A percentile compares a stretch with the other conserved stretches of the same genome.
These are phyloP conservation scores for Anaspis maculata DNA, from an alignment of 2,888 invertebrate species.

Conservation along the genomic window DNA sequence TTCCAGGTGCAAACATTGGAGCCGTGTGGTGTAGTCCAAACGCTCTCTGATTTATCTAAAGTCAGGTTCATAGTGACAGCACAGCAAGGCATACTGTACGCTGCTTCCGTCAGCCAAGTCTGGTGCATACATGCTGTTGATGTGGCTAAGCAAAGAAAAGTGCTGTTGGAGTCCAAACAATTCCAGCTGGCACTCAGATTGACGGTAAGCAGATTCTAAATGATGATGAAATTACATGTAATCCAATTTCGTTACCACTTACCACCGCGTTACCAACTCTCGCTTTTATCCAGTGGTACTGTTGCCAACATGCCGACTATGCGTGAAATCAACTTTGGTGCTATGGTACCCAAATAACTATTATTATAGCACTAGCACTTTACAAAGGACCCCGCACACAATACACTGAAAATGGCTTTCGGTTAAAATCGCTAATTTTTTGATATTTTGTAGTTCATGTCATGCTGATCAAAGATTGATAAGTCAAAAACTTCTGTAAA, in stretches of 20 bases:
- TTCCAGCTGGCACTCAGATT: slow-evolving; percentile 89
- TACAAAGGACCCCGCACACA: no score
- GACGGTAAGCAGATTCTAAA: slow-evolving; percentile 54
- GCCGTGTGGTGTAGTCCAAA: slow-evolving; percentile 73
- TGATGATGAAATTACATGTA: background rate
- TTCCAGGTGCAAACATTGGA: slow-evolving; percentile 64
- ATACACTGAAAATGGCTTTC: no score
- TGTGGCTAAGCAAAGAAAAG: slow-evolving; percentile 73
- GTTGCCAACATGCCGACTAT: no score
- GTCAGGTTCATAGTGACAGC: slow-evolving; percentile 67
- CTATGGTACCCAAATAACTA: no score
- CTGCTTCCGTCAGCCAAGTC: slow-evolving; percentile 79
- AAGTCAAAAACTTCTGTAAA: no score
- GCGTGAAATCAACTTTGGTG: no score
- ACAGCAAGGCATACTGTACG: slow-evolving; percentile 72
- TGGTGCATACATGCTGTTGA: slow-evolving; percentile 82
- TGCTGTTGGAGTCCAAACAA: slow-evolving; percentile 79
- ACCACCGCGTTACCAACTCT: no score
- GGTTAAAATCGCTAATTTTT: no score
- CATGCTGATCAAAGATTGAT: no score
- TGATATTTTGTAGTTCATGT: no score
- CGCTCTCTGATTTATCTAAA: slow-evolving; percentile 64
- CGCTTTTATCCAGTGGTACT: no score
- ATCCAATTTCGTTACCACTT: slow-evolving; percentile 12
- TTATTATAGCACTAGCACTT: no score